A percentile compares a stretch with the other conserved stretches of the same genome.
Conservation (phyloP, 2,113 vertebrate species). For the Hiodon tergisus region DNA sequence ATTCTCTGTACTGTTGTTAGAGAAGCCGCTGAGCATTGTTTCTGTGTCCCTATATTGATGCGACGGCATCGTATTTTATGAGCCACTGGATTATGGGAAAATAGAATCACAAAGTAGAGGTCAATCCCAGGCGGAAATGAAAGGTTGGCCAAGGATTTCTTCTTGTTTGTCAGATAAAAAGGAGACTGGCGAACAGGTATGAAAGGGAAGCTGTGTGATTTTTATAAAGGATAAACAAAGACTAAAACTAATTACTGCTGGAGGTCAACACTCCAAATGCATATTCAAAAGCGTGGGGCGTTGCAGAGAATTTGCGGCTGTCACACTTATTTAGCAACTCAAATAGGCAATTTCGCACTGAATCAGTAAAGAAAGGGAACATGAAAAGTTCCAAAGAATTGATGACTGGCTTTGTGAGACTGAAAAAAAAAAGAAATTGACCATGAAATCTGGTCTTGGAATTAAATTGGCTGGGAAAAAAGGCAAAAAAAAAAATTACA, state of each 20-base stretch:
- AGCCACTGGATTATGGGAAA: neutral
- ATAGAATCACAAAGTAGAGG: conserved; percentile 19
- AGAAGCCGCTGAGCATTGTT: neutral
- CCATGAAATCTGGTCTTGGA: conserved; percentile 68
- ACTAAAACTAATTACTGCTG: conserved; percentile 65
- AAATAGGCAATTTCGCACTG: conserved; percentile 67
- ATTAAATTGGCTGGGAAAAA: conserved; percentile 65
- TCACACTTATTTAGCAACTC: conserved; percentile 64
- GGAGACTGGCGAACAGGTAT: conserved; percentile 20
- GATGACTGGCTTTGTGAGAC: conserved; percentile 66
- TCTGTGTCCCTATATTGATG: neutral
- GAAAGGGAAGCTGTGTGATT: conserved; percentile 45
- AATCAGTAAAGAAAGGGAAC: conserved; percentile 63
- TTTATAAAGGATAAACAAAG: conserved; percentile 62
- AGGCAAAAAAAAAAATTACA: conserved; percentile 36
- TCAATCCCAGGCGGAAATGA: conserved; percentile 20
- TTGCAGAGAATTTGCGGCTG: conserved; percentile 54
- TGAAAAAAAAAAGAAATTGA: conserved; percentile 73
- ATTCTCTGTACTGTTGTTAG: neutral
- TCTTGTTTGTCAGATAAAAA: conserved; percentile 15
- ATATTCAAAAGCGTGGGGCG: conserved; percentile 53
- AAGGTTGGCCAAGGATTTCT: conserved; percentile 28
- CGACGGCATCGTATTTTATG: conserved; percentile 2
- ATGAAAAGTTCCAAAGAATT: conserved; percentile 71
- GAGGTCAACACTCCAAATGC: conserved; percentile 59